These are phyloP conservation scores for Microctonus hyperodae DNA, from an alignment of 2,888 invertebrate species.

Conservation along the genomic window DNA sequence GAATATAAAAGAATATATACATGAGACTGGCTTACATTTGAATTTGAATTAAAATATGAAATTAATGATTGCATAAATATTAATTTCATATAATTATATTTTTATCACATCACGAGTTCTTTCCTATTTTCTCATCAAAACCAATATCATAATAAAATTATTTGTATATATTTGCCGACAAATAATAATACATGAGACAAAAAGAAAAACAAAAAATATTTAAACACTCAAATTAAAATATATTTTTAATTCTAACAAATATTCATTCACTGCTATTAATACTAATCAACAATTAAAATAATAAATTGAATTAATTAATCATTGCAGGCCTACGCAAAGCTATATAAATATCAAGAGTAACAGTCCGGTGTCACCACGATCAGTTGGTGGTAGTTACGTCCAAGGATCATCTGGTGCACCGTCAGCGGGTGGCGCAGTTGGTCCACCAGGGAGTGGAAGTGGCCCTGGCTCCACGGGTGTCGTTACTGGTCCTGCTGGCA, in stretches of 20 bases:
- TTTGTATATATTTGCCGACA: neutral
- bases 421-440: constrained; percentile 59
- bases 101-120: constrained; percentile 10
- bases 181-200: neutral
- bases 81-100: constrained; percentile 11
- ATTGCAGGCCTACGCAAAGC: constrained; percentile 58
- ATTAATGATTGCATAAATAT: constrained; percentile 4
- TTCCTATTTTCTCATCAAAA: neutral
- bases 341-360: constrained; percentile 61
- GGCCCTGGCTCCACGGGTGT: constrained; percentile 63
- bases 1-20: neutral
- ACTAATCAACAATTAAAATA: neutral
- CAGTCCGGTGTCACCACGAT: constrained; percentile 59
- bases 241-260: too few species aligned
- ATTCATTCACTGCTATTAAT: too few species aligned
- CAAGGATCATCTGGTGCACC: constrained; percentile 56
- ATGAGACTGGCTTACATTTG: neutral
- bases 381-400: constrained; percentile 53
- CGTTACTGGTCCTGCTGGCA: constrained; percentile 65
- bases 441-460: constrained; percentile 58
- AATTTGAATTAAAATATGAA: neutral
- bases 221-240: neutral
- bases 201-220: neutral
- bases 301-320: neutral
- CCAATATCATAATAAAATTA: neutral